A percentile compares a stretch with the other conserved stretches of the same genome.
phyloP scores from a whole-genome alignment of 1,140 invertebrate species.

The Drosophila athabasca region DNA sequence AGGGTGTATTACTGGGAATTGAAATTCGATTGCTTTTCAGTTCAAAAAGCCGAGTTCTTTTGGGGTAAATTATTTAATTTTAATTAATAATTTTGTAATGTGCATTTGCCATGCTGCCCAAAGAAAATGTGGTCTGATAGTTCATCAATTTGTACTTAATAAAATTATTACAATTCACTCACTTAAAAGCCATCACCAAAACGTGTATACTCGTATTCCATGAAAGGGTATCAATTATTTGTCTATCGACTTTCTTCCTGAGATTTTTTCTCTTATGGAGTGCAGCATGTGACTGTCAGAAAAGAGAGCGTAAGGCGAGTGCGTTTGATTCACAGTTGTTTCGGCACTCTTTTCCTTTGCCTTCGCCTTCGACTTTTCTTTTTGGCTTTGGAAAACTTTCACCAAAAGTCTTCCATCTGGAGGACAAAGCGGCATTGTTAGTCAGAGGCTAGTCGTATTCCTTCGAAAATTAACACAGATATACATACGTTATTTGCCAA shows the following conservation, averaged over 20 bases:
- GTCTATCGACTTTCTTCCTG: not conserved
- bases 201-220: not conserved
- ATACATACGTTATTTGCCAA: conserved; percentile 36
- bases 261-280: conserved; percentile 31
- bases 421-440: conserved; percentile 38
- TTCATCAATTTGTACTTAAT: too few species aligned
- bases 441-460: conserved; percentile 32
- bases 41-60: too few species aligned
- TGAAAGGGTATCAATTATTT: conserved; percentile 20
- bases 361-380: conserved; percentile 9
- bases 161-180: too few species aligned
- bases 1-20: not conserved
- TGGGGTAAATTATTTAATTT: too few species aligned
- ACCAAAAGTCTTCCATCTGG: conserved; percentile 41
- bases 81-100: too few species aligned
- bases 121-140: too few species aligned
- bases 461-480: conserved; percentile 61
- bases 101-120: too few species aligned
- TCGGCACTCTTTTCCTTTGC: conserved; percentile 45
- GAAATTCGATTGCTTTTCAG: not conserved
- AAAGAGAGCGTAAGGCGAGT: conserved; percentile 13
- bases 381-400: conserved; percentile 55
- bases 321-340: conserved; percentile 46
- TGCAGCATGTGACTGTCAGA: conserved; percentile 65
- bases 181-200: too few species aligned